phyloP scores from a whole-genome alignment of 2,888 invertebrate genomes.

The Hydropsyche betteni region DNA sequence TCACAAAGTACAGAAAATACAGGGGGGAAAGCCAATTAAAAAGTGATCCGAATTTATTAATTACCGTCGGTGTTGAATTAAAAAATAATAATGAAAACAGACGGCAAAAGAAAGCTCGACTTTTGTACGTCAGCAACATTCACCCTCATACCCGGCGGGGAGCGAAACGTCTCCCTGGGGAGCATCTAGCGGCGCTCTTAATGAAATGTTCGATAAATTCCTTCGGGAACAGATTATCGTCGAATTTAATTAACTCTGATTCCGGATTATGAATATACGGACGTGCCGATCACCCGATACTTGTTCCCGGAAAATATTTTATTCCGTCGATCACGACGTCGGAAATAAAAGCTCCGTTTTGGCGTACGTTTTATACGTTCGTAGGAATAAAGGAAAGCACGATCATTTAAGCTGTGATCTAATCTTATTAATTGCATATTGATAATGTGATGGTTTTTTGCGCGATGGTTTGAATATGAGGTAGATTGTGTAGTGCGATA shows the following conservation, averaged over 20 bases:
- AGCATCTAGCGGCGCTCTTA: constrained; percentile 36
- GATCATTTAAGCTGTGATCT: too few relatives aligned
- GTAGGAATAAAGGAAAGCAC: too few relatives aligned
- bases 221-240: constrained; percentile 44
- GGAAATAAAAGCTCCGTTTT: too few relatives aligned
- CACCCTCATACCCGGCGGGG: constrained; percentile 16
- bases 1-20: too few relatives aligned
- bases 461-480: too few relatives aligned
- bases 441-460: too few relatives aligned
- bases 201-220: constrained; percentile 43
- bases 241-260: constrained; percentile 44
- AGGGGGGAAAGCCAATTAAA: neutral
- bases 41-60: constrained; percentile 25
- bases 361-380: too few relatives aligned
- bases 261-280: constrained; percentile 44
- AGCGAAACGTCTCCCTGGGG: constrained; percentile 29
- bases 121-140: constrained; percentile 38
- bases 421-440: too few relatives aligned
- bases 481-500: too few relatives aligned
- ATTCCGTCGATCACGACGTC: too few relatives aligned
- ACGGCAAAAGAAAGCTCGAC: constrained; percentile 25
- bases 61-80: constrained; percentile 28
- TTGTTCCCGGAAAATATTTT: neutral
- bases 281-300: constrained; percentile 30
- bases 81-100: constrained; percentile 22